Evolutionary conservation across 53 echinoderm and acorn worm species (phyloP).

Genomic region (Holothuria scabra): DNA sequence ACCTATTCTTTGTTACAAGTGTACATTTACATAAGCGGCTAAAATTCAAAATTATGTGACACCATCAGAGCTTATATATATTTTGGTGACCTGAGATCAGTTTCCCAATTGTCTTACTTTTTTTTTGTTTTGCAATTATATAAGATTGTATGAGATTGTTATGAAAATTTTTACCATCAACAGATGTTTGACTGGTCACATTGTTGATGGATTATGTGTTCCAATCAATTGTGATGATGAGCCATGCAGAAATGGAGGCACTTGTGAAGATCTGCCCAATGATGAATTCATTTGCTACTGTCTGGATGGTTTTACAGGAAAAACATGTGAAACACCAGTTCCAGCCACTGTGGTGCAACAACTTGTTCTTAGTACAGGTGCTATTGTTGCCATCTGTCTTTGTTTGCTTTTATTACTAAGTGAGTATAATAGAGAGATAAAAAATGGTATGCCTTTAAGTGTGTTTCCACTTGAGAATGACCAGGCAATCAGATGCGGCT

Average conservation of each 20-base stretch:
- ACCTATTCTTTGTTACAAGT: too few relatives aligned
- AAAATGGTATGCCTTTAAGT: neutral
- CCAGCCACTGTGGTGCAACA: neutral
- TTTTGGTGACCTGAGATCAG: too few relatives aligned
- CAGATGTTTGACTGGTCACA: slow-evolving; percentile 55
- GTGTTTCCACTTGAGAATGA: too few relatives aligned
- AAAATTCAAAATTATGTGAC: too few relatives aligned
- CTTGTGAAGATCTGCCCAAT: slow-evolving; percentile 51
- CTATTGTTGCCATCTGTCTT: slow-evolving; percentile 66
- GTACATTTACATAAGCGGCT: too few relatives aligned
- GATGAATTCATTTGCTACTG: slow-evolving; percentile 68
- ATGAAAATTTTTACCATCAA: too few relatives aligned
- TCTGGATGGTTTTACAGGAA: slow-evolving; percentile 48
- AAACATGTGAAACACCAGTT: slow-evolving; percentile 19
- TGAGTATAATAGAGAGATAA: slow-evolving; percentile 77
- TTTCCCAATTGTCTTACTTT: too few relatives aligned
- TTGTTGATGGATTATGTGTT: slow-evolving; percentile 17
- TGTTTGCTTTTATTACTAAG: slow-evolving; percentile 79
- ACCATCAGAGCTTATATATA: too few relatives aligned
- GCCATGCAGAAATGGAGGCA: slow-evolving; percentile 86
- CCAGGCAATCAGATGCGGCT: too few relatives aligned
- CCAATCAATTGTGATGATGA: slow-evolving; percentile 53
- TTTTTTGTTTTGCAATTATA: too few relatives aligned
- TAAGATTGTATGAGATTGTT: too few relatives aligned
- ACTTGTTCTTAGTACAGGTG: slow-evolving; percentile 64